Percentiles rank a stretch among this genome's conserved stretches.
These are phyloP conservation scores for Cataglyphis altisquamis DNA, from an alignment of 2,888 invertebrate species.

Conservation along the genomic window DNA sequence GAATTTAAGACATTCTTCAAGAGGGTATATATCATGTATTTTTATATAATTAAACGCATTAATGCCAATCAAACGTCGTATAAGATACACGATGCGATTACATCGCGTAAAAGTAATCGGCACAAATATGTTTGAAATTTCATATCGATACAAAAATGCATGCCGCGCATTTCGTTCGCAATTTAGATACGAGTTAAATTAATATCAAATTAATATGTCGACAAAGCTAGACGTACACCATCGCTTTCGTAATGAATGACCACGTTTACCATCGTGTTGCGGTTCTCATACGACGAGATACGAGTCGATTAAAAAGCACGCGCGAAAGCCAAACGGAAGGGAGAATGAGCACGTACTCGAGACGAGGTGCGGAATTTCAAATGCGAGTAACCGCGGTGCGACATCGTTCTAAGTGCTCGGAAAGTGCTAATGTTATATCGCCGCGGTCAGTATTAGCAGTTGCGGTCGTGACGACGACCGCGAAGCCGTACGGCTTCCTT, in stretches of 20 bases:
- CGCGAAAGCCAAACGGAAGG: slow-evolving; percentile 75
- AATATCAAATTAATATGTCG: not conserved
- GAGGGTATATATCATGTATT: not conserved
- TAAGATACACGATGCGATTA: not conserved
- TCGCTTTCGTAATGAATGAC: not conserved
- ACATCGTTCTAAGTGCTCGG: slow-evolving; percentile 76
- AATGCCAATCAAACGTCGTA: slow-evolving; percentile 18
- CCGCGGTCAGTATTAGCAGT: slow-evolving; percentile 74
- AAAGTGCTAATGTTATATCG: slow-evolving; percentile 72
- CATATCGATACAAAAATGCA: not conserved
- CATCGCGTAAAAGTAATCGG: not conserved
- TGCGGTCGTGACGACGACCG: slow-evolving; percentile 61
- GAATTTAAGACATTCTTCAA: not conserved
- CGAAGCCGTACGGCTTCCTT: slow-evolving; percentile 66
- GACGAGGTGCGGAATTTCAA: slow-evolving; percentile 79
- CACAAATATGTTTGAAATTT: no score
- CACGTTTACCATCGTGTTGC: slow-evolving; percentile 16
- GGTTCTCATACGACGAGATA: slow-evolving; percentile 61
- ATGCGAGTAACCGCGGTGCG: slow-evolving; percentile 63
- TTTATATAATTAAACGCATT: not conserved
- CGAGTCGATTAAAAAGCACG: slow-evolving; percentile 38
- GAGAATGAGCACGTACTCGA: slow-evolving; percentile 77
- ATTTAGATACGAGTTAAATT: not conserved
- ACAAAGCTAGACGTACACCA: not conserved
- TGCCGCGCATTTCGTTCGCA: not conserved